Conservation (phyloP, 1,140 invertebrate species). For the Tetramorium simillimum region DNA sequence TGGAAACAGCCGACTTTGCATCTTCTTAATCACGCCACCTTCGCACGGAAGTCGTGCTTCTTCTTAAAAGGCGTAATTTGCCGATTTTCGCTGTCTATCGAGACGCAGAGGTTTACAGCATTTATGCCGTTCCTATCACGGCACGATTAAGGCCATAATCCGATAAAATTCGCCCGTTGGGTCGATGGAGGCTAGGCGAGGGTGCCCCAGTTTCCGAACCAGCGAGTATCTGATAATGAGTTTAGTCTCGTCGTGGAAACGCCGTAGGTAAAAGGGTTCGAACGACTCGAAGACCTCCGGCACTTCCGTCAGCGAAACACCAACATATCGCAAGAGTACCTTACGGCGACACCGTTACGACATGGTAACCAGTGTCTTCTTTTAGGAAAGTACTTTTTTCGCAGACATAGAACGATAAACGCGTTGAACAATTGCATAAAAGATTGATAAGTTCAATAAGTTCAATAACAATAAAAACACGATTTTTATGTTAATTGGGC, state of each 20-base stretch:
- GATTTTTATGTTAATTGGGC: background rate
- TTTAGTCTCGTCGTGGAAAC: slow-evolving; percentile 51
- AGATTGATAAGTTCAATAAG: background rate
- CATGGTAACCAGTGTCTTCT: background rate
- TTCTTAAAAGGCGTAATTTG: slow-evolving; percentile 32
- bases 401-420: background rate
- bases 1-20: background rate
- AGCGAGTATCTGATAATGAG: slow-evolving; percentile 65
- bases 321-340: background rate
- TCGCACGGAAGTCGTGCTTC: slow-evolving; percentile 11
- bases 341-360: slow-evolving; percentile 4
- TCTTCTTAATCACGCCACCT: background rate
- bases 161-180: slow-evolving; percentile 61
- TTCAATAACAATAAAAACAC: background rate
- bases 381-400: background rate
- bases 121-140: slow-evolving; percentile 49
- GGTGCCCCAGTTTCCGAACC: slow-evolving; percentile 62
- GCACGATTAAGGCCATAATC: slow-evolving; percentile 62
- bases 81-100: slow-evolving; percentile 27
- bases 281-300: slow-evolving; percentile 30
- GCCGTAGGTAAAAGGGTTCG: slow-evolving; percentile 47
- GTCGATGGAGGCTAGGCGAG: slow-evolving; percentile 54
- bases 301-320: slow-evolving; percentile 34
- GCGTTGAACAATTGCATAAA: background rate
- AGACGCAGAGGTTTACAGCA: slow-evolving; percentile 33